Percentiles rank a stretch among this genome's conserved stretches.
Evolutionary conservation across 2,797 vertebrate genomes (phyloP).

Genomic region (Lithobates pipiens): DNA sequence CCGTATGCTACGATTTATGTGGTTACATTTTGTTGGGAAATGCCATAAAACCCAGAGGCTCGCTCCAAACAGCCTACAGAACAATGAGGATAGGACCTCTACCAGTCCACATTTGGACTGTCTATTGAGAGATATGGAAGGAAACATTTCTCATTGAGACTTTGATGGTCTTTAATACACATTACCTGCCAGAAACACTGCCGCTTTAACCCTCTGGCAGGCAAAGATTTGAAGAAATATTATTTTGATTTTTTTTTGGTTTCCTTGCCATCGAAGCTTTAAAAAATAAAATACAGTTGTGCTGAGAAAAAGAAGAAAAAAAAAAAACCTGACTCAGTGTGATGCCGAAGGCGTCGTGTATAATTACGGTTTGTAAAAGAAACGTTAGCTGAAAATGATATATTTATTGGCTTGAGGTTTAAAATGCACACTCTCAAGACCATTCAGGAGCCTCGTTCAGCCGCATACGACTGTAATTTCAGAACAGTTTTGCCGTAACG

Average conservation of each 20-base stretch:
- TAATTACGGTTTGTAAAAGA: constrained; percentile 26
- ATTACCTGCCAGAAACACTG: neutral
- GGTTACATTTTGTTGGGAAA: no score
- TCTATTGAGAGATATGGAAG: neutral
- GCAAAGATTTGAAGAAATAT: neutral
- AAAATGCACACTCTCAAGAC: constrained; percentile 20
- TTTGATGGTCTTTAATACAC: neutral
- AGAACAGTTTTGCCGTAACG: neutral
- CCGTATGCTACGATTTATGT: no score
- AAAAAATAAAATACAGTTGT: neutral
- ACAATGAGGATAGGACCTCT: no score
- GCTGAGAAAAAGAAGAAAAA: neutral
- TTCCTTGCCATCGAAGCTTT: neutral
- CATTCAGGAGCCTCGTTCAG: neutral
- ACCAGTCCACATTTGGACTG: no score
- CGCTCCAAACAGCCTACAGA: no score
- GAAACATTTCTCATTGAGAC: neutral
- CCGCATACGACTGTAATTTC: neutral
- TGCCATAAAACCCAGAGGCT: no score
- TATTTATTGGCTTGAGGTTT: constrained; percentile 38
- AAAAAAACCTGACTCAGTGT: neutral
- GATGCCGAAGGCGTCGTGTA: neutral
- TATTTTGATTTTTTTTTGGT: neutral
- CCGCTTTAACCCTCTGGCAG: neutral
- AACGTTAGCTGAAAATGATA: constrained; percentile 41